Percentiles rank a stretch among this genome's conserved stretches.
Conservation (phyloP, 2,113 vertebrate genomes). For the Gavia stellata region DNA sequence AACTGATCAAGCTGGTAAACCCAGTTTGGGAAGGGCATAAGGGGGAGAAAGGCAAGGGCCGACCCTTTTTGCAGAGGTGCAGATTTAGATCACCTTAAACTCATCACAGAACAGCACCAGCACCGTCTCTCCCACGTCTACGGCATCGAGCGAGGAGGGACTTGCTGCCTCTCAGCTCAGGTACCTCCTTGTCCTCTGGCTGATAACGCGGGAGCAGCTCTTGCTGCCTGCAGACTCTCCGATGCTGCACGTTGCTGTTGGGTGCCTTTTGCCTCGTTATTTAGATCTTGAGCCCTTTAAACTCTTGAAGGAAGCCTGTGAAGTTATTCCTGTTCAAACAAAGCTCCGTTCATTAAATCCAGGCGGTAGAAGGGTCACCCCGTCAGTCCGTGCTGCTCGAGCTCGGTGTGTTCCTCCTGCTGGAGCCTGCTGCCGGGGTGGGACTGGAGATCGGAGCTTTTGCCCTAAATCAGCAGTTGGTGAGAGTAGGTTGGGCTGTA, state of each 20-base stretch:
- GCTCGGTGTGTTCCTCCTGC: background rate
- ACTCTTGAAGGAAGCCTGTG: background rate
- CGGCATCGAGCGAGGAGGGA: background rate
- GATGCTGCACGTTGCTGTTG: rapidly evolving
- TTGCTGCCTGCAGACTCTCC: background rate
- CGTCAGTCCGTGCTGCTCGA: rapidly evolving
- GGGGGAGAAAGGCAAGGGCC: background rate
- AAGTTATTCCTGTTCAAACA: background rate
- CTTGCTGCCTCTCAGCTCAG: background rate
- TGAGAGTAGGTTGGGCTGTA: rapidly evolving
- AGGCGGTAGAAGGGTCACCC: background rate
- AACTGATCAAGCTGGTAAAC: background rate
- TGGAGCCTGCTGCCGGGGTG: background rate
- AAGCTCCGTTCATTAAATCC: rapidly evolving
- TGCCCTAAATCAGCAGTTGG: background rate
- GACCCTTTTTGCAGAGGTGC: background rate
- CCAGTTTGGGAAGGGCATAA: background rate
- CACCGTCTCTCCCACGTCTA: rapidly evolving
- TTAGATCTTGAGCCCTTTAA: background rate
- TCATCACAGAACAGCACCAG: background rate
- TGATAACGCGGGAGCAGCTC: background rate
- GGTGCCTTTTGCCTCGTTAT: background rate
- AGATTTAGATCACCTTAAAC: background rate
- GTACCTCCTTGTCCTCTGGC: background rate
- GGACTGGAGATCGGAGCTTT: background rate